phyloP scores from a whole-genome alignment of 2,113 vertebrate species.

The Hippocampus comes region DNA sequence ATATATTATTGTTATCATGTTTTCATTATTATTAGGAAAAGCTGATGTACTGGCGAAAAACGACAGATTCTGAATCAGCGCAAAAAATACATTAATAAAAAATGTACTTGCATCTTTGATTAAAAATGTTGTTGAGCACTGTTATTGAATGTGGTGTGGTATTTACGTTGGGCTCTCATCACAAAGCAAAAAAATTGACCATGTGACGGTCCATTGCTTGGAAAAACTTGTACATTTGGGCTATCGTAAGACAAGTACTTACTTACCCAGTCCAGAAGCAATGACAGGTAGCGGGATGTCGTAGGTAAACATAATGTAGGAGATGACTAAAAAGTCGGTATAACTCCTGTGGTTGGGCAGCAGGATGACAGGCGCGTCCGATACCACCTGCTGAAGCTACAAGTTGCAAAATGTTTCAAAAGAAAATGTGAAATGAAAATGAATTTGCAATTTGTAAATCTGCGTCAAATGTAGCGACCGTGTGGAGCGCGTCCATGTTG shows the following conservation, averaged over 20 bases:
- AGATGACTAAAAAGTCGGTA: slow-evolving; percentile 88
- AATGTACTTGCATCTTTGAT: no score
- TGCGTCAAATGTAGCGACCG: slow-evolving; percentile 56
- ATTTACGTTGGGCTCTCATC: no score
- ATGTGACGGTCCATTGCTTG: no score
- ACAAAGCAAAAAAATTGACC: background rate
- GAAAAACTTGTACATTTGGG: slow-evolving; percentile 29
- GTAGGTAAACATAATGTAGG: slow-evolving; percentile 86
- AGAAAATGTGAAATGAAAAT: background rate
- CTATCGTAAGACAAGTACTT: slow-evolving; percentile 24
- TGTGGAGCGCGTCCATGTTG: slow-evolving; percentile 90
- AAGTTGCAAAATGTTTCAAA: slow-evolving; percentile 3
- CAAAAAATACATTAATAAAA: no score
- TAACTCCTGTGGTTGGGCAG: slow-evolving; percentile 97
- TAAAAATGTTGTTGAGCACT: no score
- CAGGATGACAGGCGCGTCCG: slow-evolving; percentile 88
- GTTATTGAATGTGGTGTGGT: no score
- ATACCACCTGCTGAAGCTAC: slow-evolving; percentile 84
- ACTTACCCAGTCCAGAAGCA: slow-evolving; percentile 92
- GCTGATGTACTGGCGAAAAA: no score
- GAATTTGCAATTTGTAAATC: background rate
- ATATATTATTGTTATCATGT: no score
- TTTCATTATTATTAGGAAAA: no score
- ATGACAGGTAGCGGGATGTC: slow-evolving; percentile 91
- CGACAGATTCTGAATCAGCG: no score